Evolutionary conservation across 2,797 vertebrate genomes (phyloP).

Genomic region (Peromyscus aztecus): DNA sequence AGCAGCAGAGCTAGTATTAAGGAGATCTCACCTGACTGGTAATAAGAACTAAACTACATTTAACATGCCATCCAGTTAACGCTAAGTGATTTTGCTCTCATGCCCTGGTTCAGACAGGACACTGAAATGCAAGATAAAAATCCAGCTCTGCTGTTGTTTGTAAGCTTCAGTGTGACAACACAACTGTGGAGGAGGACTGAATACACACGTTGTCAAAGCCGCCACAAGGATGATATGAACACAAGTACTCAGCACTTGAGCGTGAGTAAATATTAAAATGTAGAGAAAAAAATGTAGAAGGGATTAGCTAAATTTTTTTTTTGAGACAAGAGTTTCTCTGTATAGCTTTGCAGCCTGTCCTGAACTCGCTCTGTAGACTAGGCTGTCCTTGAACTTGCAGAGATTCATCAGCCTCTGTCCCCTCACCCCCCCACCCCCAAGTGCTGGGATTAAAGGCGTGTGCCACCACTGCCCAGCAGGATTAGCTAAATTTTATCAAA

Average conservation of each 20-base stretch:
- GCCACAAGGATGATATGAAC: neutral
- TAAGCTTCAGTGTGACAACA: neutral
- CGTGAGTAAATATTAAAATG: slow-evolving; percentile 19
- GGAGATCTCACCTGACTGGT: slow-evolving; percentile 22
- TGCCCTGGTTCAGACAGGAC: neutral
- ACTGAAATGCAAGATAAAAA: neutral
- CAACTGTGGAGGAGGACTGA: neutral
- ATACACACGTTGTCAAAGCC: neutral
- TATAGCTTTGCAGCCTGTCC: no score
- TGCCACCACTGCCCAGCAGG: neutral
- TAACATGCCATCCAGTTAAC: neutral
- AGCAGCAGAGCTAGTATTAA: slow-evolving; percentile 40
- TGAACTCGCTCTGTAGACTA: no score
- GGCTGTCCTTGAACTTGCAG: no score
- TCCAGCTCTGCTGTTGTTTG: neutral
- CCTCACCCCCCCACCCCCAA: no score
- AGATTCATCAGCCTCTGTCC: no score
- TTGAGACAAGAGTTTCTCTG: no score
- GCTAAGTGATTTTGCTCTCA: neutral
- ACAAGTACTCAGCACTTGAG: neutral
- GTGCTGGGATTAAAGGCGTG: no score
- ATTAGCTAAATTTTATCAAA: slow-evolving; percentile 8
- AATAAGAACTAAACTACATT: slow-evolving; percentile 23
- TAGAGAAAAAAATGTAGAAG: neutral
- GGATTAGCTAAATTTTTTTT: neutral